Evolutionary conservation across 2,888 invertebrate species (phyloP), one percentile per base, ranked within the genome.

Genomic region (Timandra comae): DNA sequence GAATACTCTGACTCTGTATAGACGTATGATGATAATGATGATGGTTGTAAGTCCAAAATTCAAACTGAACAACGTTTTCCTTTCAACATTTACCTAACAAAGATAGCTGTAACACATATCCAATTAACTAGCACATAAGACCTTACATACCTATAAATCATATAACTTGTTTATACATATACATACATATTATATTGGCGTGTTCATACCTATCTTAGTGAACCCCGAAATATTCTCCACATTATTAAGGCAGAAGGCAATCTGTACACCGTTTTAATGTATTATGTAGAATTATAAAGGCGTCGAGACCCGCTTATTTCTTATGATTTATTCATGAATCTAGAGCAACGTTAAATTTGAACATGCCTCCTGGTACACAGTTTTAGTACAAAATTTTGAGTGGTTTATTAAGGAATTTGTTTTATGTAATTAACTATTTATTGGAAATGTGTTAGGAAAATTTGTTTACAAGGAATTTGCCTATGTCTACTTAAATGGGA

Each of bases 211-310:
- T 16, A 16, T 16, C 16, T 16, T 16, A 33, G 28, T 7, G 19
- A 26, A 28, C 29, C n/a, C 29, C 35, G 33, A 24, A 24, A 24
- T 26, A 33, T 44, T 46, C 38, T 44, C 37, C 39, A 70, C 77
- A 77, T 75, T 78, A 79, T 78, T 77, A 78, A 79, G 74, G 72
- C 71, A 73, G 71, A 66, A 76, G 69, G 82, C 81, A 82, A 82
- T 84, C 81, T 80, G 84, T 84, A 75, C 72, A 64, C 52, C 71
- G 80, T 82, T 84, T 80, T 80, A 82, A 84, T 84, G 84, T 84
- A 82, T 85, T 82, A 85, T 77, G 80, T 80, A 79, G 84, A 79
- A 82, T 85, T 84, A 85, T 77, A 77, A 82, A 76, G 78, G 81
- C 78, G 73, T 62, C 63, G 68, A 67, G 72, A 67, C 76, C 62